Percentiles rank a stretch among this genome's conserved stretches.
These are phyloP conservation scores for Rhynchonema sp. DNA, from an alignment of 2,888 invertebrate species.

Conservation along the genomic window DNA sequence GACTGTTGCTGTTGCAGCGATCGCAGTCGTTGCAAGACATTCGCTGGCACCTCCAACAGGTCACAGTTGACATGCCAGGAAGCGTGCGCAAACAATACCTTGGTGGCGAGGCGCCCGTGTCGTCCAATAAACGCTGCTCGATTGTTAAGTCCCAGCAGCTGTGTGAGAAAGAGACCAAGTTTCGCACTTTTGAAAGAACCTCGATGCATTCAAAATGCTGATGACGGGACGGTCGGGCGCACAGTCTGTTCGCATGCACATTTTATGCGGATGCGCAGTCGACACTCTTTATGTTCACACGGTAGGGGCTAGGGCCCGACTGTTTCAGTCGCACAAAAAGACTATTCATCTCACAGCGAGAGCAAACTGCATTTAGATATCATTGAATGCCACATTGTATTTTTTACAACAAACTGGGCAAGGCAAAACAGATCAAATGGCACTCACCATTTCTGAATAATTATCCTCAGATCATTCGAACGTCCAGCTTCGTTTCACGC, in stretches of 20 bases:
- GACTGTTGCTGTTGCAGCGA: background rate
- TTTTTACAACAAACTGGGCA: too few species aligned
- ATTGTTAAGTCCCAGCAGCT: constrained; percentile 73
- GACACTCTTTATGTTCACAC: too few species aligned
- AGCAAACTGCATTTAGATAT: too few species aligned
- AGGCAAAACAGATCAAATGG: background rate
- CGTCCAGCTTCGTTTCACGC: background rate
- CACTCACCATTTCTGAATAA: background rate
- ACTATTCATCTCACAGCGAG: too few species aligned
- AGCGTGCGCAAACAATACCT: too few species aligned
- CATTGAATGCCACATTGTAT: too few species aligned
- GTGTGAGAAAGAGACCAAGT: constrained; percentile 11
- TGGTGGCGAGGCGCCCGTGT: constrained; percentile 61
- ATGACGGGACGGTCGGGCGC: too few species aligned
- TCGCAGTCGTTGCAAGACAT: background rate
- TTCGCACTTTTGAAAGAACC: background rate
- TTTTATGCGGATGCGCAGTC: too few species aligned
- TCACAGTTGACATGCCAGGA: background rate
- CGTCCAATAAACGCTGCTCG: constrained; percentile 59
- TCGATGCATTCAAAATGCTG: background rate
- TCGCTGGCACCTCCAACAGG: background rate
- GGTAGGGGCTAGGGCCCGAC: too few species aligned
- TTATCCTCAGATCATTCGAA: constrained; percentile 35
- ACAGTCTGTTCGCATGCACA: too few species aligned
- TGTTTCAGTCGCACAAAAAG: too few species aligned